Evolutionary conservation across 2,888 invertebrate genomes (phyloP), one percentile per base, ranked within the genome.

Genomic region (Ectemnius cavifrons): DNA sequence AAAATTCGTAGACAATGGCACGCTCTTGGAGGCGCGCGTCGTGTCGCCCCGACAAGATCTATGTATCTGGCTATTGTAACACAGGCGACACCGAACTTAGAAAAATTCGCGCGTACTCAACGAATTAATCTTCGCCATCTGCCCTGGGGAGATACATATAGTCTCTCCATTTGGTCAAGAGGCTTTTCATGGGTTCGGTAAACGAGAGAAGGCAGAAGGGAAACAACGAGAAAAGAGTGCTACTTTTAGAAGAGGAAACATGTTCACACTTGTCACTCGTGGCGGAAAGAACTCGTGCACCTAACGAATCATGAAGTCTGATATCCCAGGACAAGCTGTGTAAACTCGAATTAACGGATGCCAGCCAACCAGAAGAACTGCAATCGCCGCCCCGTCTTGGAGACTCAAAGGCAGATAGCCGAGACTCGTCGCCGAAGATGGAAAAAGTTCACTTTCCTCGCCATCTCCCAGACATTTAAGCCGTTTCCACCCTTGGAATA

Each of bases 271-370:
- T 52, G 14, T 45, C 56, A 59, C 45, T 11, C 52, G 16, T 11
- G 27, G 23, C 8, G 5, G 18, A 20, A 47, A 46, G 57, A 73
- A 20, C 20, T 52, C 27, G 20, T 47, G 20, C 2, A 28, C 47
- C 61, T 66, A 74, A 66, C 67, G 74, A 71, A 71, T 74, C 71
- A 67, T 67, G 20, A 74, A 74, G 56, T 37, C 60, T 63, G 71
- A 70, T 70, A 63, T 14, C 56, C 20, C 45, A 14, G 58, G 45
- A 46, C 65, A 57, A 57, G 13, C 67, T 49, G 47, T 47, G 66
- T 59, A 58, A 60, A 63, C 56, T 16, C 46, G 64, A 67, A 74
- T 74, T 67, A 74, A 67, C 71, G 52, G 46, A 56, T 56, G 65
- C 27, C 56, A 57, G 11, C 46, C 65, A n/a, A 18, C 47, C 64